Evolutionary conservation across 2,113 vertebrate species (phyloP).

Genomic region (Sprattus sprattus): DNA sequence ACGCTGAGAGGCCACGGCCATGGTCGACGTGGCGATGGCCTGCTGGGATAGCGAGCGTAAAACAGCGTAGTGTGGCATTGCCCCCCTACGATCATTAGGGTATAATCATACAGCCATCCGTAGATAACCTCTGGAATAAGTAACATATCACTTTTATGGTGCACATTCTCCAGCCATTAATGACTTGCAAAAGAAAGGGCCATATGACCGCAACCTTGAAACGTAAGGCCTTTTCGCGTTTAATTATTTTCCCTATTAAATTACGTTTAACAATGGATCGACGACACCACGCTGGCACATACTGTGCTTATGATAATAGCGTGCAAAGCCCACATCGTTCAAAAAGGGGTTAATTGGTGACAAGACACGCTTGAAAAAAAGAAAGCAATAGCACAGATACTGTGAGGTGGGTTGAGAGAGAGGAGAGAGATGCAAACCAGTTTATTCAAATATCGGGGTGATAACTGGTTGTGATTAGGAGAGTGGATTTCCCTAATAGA

Average conservation of each 20-base stretch:
- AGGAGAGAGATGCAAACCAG: constrained; percentile 39
- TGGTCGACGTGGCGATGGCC: constrained; percentile 41
- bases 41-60: constrained; percentile 47
- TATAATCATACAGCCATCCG: constrained; percentile 57
- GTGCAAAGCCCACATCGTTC: constrained; percentile 22
- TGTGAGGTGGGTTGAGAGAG: not conserved
- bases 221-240: constrained; percentile 57
- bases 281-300: not conserved
- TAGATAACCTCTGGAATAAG: constrained; percentile 51
- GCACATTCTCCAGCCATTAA: constrained; percentile 54
- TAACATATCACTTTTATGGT: constrained; percentile 61
- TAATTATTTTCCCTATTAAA: constrained; percentile 62
- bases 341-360: constrained; percentile 36
- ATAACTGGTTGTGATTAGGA: constrained; percentile 50
- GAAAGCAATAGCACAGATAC: constrained; percentile 25
- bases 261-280: constrained; percentile 59
- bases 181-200: constrained; percentile 54
- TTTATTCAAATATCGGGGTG: constrained; percentile 52
- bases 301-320: constrained; percentile 28
- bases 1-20: constrained; percentile 41
- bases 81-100: constrained; percentile 51
- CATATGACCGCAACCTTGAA: constrained; percentile 64
- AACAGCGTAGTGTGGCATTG: constrained; percentile 41
- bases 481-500: constrained; percentile 67
- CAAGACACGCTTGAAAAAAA: constrained; percentile 22